A percentile compares a stretch with the other conserved stretches of the same genome.
Conservation (phyloP, 2,797 vertebrate species). For the Schizopygopsis pylzovi region DNA sequence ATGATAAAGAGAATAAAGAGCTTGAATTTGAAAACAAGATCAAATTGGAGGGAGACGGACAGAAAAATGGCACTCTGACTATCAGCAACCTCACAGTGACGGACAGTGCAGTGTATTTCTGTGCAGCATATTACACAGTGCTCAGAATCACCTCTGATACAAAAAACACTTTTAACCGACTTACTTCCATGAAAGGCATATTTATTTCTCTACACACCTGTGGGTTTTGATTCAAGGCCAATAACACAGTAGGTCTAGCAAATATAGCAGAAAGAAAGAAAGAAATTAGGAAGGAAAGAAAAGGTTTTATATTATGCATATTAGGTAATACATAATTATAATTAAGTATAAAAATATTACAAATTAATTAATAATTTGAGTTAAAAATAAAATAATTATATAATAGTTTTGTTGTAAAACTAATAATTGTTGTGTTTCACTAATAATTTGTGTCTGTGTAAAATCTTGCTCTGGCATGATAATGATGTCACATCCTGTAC, state of each 20-base stretch:
- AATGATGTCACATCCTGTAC: constrained; percentile 1
- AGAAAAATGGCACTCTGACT: no score
- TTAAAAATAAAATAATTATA: no score
- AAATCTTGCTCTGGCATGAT: background rate
- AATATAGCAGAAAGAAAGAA: no score
- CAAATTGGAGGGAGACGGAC: constrained; percentile 33
- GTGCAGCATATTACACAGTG: constrained; percentile 49
- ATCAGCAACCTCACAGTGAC: no score
- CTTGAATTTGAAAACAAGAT: constrained; percentile 17
- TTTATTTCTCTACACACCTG: background rate
- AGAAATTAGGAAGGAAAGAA: no score
- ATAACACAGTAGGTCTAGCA: background rate
- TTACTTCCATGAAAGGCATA: background rate
- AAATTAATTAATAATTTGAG: no score
- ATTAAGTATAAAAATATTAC: no score
- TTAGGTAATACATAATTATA: no score
- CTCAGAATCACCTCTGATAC: background rate
- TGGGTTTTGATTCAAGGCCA: background rate
- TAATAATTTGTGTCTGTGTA: no score
- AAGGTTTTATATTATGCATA: no score
- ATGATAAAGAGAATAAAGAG: constrained; percentile 26
- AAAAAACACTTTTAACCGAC: background rate
- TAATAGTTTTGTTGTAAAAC: no score
- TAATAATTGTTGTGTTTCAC: no score
- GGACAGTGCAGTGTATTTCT: constrained; percentile 55